These are phyloP conservation scores for Cossypha caffra DNA, from an alignment of 2,797 vertebrate genomes.

Conservation along the genomic window DNA sequence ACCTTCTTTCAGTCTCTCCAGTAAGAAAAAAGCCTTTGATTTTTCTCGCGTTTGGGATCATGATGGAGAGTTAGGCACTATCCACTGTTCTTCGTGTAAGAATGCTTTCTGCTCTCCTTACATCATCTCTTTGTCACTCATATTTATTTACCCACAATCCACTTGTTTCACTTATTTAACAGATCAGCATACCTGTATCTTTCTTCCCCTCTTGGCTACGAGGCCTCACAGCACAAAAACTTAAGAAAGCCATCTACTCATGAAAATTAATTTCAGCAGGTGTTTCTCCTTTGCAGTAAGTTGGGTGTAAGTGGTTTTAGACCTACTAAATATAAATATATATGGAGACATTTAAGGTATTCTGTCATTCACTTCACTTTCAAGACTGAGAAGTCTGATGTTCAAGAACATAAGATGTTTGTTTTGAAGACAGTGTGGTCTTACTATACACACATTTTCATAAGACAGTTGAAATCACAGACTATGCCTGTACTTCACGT, in stretches of 20 bases:
- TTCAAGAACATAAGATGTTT: not conserved
- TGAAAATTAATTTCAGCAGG: not conserved
- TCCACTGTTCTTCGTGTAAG: not conserved
- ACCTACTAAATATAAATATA: not conserved
- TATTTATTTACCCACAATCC: not conserved
- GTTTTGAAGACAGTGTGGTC: not conserved
- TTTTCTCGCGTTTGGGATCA: not conserved
- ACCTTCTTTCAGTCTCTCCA: constrained; percentile 3
- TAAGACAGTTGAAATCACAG: not conserved
- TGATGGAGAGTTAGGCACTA: not conserved
- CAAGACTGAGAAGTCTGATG: not conserved
- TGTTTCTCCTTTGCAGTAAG: not conserved
- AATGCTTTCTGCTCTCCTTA: not conserved
- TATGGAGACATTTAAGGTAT: not conserved
- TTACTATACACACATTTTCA: not conserved
- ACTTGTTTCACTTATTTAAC: not conserved
- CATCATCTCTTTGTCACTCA: not conserved
- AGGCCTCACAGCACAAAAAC: not conserved
- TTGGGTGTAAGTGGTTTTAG: not conserved
- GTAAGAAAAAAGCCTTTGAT: not conserved
- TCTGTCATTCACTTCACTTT: not conserved
- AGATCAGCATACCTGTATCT: not conserved
- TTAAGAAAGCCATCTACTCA: not conserved
- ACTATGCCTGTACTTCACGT: not conserved
- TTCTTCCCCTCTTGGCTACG: not conserved